These are phyloP conservation scores for Cryptoleucopteryx plumbea DNA, from an alignment of 2,113 vertebrate species.

Conservation along the genomic window DNA sequence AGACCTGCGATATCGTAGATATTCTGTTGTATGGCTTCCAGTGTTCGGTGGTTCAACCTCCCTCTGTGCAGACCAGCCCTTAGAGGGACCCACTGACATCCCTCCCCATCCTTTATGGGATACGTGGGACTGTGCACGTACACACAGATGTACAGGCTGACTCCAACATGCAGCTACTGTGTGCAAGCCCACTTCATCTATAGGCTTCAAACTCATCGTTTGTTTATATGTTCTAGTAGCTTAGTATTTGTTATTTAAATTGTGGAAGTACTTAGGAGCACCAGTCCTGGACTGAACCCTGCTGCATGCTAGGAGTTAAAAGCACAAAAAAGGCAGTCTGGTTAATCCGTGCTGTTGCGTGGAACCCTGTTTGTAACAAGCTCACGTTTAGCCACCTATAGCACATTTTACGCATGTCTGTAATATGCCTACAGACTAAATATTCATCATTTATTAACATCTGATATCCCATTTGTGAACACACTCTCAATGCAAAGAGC, in stretches of 20 bases:
- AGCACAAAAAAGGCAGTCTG: neutral
- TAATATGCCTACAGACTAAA: neutral
- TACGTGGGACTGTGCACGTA: neutral
- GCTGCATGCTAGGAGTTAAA: neutral
- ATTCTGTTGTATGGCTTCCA: neutral
- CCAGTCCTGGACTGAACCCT: neutral
- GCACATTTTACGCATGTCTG: neutral
- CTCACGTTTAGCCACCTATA: neutral
- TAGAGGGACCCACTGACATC: neutral
- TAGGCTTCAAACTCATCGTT: neutral
- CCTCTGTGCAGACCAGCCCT: neutral
- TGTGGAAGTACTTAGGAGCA: neutral
- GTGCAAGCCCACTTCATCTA: neutral
- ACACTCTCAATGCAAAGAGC: neutral
- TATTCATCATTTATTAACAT: neutral
- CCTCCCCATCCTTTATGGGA: fast-evolving
- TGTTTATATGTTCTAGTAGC: neutral
- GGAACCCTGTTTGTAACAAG: neutral
- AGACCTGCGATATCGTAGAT: neutral
- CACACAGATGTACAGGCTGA: neutral
- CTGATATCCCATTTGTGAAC: neutral
- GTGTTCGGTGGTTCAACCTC: neutral
- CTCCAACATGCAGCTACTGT: neutral
- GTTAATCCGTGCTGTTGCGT: neutral
- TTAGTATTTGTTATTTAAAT: neutral